phyloP scores from a whole-genome alignment of 2,888 invertebrate genomes.

The Drosophila eohydei region DNA sequence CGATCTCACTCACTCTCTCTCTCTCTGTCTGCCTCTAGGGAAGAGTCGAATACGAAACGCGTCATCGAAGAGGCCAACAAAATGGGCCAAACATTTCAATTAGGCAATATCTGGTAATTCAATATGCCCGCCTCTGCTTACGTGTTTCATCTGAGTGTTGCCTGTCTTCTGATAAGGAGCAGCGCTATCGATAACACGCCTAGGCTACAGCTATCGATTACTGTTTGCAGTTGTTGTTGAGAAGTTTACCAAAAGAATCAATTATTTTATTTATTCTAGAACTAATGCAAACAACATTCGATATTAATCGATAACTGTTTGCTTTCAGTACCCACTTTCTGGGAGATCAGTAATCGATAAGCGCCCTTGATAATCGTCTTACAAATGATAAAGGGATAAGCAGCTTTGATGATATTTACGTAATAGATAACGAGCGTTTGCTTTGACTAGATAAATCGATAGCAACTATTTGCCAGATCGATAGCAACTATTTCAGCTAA shows the following conservation, averaged over 20 bases:
- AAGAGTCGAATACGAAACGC: constrained; percentile 27
- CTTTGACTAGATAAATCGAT: background rate
- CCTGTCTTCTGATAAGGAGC: background rate
- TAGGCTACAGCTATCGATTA: background rate
- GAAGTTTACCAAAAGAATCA: background rate
- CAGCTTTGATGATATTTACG: background rate
- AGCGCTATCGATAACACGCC: background rate
- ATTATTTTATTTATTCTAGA: background rate
- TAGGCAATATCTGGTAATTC: constrained; percentile 70
- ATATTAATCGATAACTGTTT: background rate
- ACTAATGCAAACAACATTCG: background rate
- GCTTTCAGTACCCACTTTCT: background rate
- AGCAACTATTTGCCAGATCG: background rate
- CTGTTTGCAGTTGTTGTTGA: background rate
- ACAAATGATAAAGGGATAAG: no score
- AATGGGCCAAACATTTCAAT: constrained; percentile 72
- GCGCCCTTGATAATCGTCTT: no score
- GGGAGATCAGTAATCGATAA: background rate
- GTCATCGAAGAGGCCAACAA: constrained; percentile 47
- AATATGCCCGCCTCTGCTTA: constrained; percentile 42
- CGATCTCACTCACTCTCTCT: constrained; percentile 31
- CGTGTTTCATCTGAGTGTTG: background rate
- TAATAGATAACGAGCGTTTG: background rate
- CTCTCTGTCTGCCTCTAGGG: background rate
- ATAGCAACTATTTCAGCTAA: background rate